Percentiles rank a stretch among this genome's conserved stretches.
These are phyloP conservation scores for Turnix velox DNA, from an alignment of 2,113 vertebrate genomes.

Conservation along the genomic window DNA sequence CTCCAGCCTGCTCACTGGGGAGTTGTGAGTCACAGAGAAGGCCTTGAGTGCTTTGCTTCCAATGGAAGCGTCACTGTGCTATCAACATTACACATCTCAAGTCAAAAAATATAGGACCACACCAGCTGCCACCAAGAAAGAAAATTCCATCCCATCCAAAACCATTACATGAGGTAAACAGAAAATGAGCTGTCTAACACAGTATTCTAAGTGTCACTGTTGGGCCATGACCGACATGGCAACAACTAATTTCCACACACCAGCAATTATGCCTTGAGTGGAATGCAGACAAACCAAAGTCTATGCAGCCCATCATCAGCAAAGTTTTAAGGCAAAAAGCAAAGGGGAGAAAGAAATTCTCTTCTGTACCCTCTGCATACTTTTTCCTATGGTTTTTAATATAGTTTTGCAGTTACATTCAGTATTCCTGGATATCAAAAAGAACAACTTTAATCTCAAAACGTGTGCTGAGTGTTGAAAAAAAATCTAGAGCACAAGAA, in stretches of 20 bases:
- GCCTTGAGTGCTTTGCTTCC: no score
- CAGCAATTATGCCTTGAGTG: not conserved
- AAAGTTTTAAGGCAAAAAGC: not conserved
- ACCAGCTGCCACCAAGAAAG: no score
- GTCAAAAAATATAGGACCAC: no score
- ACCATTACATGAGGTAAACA: not conserved
- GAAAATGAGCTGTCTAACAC: not conserved
- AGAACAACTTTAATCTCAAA: not conserved
- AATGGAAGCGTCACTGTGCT: no score
- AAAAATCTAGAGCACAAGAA: constrained; percentile 46
- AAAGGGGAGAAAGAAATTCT: not conserved
- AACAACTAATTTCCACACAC: not conserved
- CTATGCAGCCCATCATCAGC: not conserved
- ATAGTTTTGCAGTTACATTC: not conserved
- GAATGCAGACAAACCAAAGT: not conserved
- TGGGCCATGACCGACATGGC: not conserved
- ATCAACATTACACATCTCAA: no score
- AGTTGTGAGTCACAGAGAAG: no score
- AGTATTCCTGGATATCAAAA: constrained; percentile 24
- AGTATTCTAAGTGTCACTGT: not conserved
- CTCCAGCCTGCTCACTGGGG: no score
- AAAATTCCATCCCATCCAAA: no score
- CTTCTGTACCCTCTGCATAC: not conserved
- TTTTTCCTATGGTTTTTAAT: not conserved
- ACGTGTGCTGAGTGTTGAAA: not conserved